Base-by-base conservation (phyloP, 1,140 invertebrate genomes). In the Hypsibius dujardini region DNA sequence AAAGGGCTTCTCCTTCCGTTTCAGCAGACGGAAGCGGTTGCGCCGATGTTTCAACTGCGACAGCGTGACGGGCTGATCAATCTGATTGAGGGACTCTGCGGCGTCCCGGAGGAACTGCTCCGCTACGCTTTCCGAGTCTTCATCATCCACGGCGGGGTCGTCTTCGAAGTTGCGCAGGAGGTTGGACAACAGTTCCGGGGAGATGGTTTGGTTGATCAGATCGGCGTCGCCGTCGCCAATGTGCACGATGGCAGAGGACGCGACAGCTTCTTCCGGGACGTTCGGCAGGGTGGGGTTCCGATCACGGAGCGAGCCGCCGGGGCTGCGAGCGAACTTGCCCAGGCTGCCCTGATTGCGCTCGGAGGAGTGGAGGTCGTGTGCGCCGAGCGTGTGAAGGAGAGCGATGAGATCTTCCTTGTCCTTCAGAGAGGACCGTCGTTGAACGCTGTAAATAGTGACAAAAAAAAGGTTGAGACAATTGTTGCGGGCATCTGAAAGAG, bases 351-450 rank as follows among this genome's bases (percentile, higher is more conserved):
- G 62, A 42, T 42, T 7, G 62, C 45, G 3, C 42, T 67, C 62
- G 7, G 62, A 7, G 3, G 62, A 67, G 12, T 67, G 12, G 62
- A 67, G 62, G 45, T 67, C 62, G 42, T 67, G 62, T 3, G 7
- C 62, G 62, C 62, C 62, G 12, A 67, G 62, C 3, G 62, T 67
- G 7, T 67, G 62, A 12, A 67, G 62, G 7, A 67, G 42, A 67
- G 62, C 62, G 62, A 67, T 67, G 3, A 67, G 42, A 42, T 67
- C 62, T 67, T 67, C 62, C 45, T 67, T 67, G 62, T 67, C 62
- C 42, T 67, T 67, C 42, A 67, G 42, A 3, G 62, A 67, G 7
- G 62, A 67, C 12, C 62, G 62, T 14, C 62, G 62, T 42, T 67
- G 62, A 42, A 67, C 62, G 3, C 62, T 67, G 42, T 14, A 42